Conservation (phyloP, 2,888 invertebrate genomes). For the Enchytraeus crypticus region DNA sequence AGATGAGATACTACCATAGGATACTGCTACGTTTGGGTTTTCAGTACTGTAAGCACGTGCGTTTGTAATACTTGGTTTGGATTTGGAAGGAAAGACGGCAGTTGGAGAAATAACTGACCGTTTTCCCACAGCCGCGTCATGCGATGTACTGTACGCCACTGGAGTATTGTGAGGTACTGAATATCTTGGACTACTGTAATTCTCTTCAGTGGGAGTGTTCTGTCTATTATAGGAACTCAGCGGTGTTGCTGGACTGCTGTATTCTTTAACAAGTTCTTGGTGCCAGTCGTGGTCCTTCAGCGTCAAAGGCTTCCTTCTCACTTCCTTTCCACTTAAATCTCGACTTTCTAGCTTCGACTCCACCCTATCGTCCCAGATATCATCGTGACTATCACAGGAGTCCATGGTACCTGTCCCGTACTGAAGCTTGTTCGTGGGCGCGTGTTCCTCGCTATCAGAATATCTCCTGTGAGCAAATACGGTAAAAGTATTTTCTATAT, state of each 20-base stretch:
- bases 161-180: no score
- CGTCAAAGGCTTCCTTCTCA: neutral
- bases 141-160: no score
- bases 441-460: neutral
- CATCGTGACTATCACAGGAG: no score
- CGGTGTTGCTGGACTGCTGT: neutral
- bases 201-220: no score
- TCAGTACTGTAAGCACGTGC: neutral
- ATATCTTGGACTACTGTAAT: no score
- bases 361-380: neutral
- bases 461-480: neutral
- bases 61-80: neutral
- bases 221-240: no score
- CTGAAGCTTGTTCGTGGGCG: neutral
- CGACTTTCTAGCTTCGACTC: no score
- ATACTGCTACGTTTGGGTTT: neutral
- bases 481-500: neutral
- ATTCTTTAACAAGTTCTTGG: neutral
- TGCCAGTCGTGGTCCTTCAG: constrained; percentile 10
- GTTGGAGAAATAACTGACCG: no score
- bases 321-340: no score
- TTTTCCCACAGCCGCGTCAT: no score
- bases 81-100: no score
- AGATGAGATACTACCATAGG: no score
- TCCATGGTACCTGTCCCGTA: neutral